Evolutionary conservation across 2,797 vertebrate species (phyloP).

Genomic region (Numenius phaeopus): DNA sequence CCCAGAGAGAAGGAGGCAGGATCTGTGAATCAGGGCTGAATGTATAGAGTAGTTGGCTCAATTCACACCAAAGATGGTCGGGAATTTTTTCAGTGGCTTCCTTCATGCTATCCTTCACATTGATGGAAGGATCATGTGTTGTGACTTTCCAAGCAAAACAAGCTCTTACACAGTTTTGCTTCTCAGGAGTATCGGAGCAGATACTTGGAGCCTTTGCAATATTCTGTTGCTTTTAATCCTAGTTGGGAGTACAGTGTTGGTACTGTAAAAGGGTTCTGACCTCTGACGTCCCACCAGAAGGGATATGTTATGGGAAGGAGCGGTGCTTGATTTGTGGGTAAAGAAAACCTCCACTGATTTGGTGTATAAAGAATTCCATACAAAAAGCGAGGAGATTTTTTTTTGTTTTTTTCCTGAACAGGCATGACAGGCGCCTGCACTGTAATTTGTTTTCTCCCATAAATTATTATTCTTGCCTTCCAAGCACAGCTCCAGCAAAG

Average conservation of each 20-base stretch:
- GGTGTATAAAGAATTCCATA: background rate
- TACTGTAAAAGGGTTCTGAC: background rate
- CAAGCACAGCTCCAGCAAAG: background rate
- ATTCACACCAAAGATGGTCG: background rate
- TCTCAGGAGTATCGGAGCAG: background rate
- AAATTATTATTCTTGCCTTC: background rate
- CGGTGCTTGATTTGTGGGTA: background rate
- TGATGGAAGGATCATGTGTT: background rate
- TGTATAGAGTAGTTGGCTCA: background rate
- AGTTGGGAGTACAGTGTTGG: background rate
- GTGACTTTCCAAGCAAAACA: background rate
- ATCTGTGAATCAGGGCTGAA: background rate
- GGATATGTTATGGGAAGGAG: background rate
- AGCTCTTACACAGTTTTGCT: background rate
- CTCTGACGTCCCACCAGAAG: background rate
- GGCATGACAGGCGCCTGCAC: background rate
- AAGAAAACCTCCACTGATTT: background rate
- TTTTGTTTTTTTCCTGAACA: background rate
- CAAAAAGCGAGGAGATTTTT: background rate
- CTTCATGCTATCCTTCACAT: background rate
- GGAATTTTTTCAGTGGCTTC: background rate
- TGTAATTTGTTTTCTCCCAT: background rate
- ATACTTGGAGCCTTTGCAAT: background rate
- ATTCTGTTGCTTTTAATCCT: background rate
- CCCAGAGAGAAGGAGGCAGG: background rate